Conservation (phyloP, 2,797 vertebrate genomes). For the Microchirus variegatus region DNA sequence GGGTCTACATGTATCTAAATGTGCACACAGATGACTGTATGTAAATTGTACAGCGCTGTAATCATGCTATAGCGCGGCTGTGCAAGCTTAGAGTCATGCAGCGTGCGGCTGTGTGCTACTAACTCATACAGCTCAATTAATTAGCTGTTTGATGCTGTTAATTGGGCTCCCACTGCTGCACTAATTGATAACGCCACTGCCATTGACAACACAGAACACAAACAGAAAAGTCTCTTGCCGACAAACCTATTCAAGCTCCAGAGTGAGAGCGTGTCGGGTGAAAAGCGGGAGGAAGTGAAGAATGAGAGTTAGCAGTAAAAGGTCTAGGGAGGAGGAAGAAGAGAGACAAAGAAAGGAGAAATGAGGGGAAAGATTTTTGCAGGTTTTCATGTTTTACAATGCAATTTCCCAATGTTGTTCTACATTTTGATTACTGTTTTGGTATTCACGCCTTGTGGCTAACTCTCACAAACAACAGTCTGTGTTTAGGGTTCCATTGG, state of each 20-base stretch:
- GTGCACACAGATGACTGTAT: slow-evolving; percentile 1
- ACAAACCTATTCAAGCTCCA: slow-evolving; percentile 68
- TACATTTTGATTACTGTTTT: slow-evolving; percentile 65
- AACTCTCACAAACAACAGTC: slow-evolving; percentile 67
- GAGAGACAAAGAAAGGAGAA: slow-evolving; percentile 57
- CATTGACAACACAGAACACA: slow-evolving; percentile 82
- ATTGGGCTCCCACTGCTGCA: slow-evolving; percentile 88
- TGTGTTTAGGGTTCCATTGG: slow-evolving; percentile 64
- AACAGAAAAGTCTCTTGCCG: slow-evolving; percentile 72
- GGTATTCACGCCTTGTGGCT: slow-evolving; percentile 54
- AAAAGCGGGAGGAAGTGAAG: slow-evolving; percentile 56
- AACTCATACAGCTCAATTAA: slow-evolving; percentile 86
- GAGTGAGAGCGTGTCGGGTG: slow-evolving; percentile 47
- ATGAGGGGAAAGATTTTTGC: slow-evolving; percentile 20
- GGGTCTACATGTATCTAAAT: slow-evolving; percentile 4
- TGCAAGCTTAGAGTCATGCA: slow-evolving; percentile 63
- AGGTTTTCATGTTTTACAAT: slow-evolving; percentile 56
- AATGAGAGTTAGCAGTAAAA: slow-evolving; percentile 52
- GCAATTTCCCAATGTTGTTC: slow-evolving; percentile 52
- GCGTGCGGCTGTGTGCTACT: slow-evolving; percentile 71
- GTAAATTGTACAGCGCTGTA: slow-evolving; percentile 24
- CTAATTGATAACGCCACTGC: slow-evolving; percentile 86
- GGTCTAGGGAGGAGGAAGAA: slow-evolving; percentile 28
- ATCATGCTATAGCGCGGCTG: slow-evolving; percentile 60
- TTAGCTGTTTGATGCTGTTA: slow-evolving; percentile 89